Percentiles rank a stretch among this genome's conserved stretches.
phyloP scores from a whole-genome alignment of 1,140 invertebrate genomes.

The Telenomus remus region DNA sequence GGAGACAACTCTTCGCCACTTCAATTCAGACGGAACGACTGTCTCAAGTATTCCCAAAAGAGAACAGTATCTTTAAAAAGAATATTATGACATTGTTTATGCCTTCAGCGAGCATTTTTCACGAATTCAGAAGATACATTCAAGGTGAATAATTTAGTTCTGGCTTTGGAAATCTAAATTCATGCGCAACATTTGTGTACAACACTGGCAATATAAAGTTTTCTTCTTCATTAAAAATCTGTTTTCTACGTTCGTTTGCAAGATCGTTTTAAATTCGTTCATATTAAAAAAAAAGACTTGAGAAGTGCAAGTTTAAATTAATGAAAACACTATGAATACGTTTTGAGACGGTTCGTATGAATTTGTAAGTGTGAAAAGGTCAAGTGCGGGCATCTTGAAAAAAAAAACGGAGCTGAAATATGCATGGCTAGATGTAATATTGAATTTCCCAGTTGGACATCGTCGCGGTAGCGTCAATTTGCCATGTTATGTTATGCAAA shows the following conservation, averaged over 20 bases:
- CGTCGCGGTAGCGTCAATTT: conserved; percentile 51
- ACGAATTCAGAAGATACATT: conserved; percentile 12
- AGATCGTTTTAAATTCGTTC: too few relatives aligned
- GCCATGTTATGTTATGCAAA: conserved; percentile 55
- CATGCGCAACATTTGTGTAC: conserved; percentile 3
- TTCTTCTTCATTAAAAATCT: too few relatives aligned
- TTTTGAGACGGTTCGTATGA: too few relatives aligned
- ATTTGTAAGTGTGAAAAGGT: conserved; percentile 11
- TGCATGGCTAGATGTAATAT: conserved; percentile 69
- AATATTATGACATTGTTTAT: conserved; percentile 44
- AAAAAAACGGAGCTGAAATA: conserved; percentile 62
- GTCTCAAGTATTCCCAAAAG: conserved; percentile 53
- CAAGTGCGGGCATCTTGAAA: conserved; percentile 23
- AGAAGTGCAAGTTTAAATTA: too few relatives aligned
- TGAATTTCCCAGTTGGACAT: conserved; percentile 69
- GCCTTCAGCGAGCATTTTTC: conserved; percentile 23
- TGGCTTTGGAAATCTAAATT: conserved; percentile 2
- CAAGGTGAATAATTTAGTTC: conserved; percentile 16
- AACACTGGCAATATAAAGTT: not conserved
- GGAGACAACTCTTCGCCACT: conserved; percentile 38
- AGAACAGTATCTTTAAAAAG: conserved; percentile 48
- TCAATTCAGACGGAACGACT: conserved; percentile 51
- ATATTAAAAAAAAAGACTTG: too few relatives aligned
- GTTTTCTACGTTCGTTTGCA: too few relatives aligned
- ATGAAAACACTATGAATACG: too few relatives aligned